phyloP scores from a whole-genome alignment of 1,140 invertebrate genomes.

The Atta colombica region DNA sequence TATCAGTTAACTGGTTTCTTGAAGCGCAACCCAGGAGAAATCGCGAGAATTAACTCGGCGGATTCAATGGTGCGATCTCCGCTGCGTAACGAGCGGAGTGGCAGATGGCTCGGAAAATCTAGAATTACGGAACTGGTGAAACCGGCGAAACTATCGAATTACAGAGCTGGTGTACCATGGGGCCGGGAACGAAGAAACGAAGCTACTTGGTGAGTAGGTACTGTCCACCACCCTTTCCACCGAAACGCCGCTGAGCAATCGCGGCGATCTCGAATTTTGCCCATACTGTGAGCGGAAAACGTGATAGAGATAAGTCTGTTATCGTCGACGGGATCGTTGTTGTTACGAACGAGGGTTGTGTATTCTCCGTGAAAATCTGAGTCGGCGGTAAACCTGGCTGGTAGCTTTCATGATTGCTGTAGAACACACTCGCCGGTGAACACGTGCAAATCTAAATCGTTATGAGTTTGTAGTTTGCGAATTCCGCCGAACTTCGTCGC shows the following conservation, averaged over 20 bases:
- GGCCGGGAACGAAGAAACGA: conserved; percentile 61
- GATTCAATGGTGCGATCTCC: conserved; percentile 49
- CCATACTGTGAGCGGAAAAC: conserved; percentile 7
- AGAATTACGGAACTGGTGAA: conserved; percentile 77
- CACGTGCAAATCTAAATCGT: conserved; percentile 20
- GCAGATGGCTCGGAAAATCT: conserved; percentile 78
- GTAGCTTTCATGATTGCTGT: conserved; percentile 13
- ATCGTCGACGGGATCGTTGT: conserved; percentile 62
- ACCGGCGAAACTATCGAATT: conserved; percentile 78
- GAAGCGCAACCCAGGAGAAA: background rate
- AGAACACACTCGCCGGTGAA: conserved; percentile 3
- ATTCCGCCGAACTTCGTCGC: background rate
- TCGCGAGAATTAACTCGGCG: conserved; percentile 64
- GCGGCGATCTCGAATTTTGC: conserved; percentile 33
- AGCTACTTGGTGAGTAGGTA: background rate
- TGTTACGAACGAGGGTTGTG: conserved; percentile 46
- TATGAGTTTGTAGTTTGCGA: conserved; percentile 18
- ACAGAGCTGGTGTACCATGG: conserved; percentile 30
- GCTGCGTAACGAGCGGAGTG: conserved; percentile 32
- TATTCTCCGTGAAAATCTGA: conserved; percentile 41
- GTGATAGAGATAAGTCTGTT: conserved; percentile 65
- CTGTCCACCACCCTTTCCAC: conserved; percentile 3
- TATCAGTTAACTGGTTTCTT: conserved; percentile 37
- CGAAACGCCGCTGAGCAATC: conserved; percentile 35
- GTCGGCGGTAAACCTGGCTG: conserved; percentile 3